phyloP scores from a whole-genome alignment of 2,113 vertebrate species.

The Acrocephalus arundinaceus region DNA sequence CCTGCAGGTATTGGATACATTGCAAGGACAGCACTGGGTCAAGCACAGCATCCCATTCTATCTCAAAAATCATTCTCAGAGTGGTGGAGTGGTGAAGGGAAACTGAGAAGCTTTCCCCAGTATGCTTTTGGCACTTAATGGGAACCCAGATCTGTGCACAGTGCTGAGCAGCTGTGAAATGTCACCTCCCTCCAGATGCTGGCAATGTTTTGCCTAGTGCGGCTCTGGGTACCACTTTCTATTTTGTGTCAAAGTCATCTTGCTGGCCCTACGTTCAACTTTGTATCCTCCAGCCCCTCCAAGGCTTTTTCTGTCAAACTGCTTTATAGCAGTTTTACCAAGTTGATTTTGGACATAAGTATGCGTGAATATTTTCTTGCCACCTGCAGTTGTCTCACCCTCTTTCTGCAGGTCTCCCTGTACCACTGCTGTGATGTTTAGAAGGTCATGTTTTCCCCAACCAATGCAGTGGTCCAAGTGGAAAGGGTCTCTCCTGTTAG shows the following conservation, averaged over 20 bases:
- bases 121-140: too few relatives aligned
- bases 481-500: not conserved
- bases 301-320: not conserved
- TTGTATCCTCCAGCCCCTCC: accelerated
- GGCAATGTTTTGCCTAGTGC: not conserved
- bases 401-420: not conserved
- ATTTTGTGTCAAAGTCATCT: not conserved
- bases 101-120: not conserved
- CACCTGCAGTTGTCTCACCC: not conserved
- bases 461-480: not conserved
- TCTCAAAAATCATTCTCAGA: not conserved
- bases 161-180: not conserved
- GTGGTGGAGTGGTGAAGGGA: not conserved
- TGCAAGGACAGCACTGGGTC: accelerated
- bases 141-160: not conserved
- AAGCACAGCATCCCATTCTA: not conserved
- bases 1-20: not conserved
- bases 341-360: not conserved
- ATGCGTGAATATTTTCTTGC: not conserved
- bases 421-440: not conserved
- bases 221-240: not conserved
- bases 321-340: not conserved
- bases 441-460: not conserved
- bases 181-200: not conserved
- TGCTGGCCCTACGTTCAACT: not conserved